These are phyloP conservation scores for Prochilodus magdalenae DNA, from an alignment of 2,113 vertebrate species.

Conservation along the genomic window DNA sequence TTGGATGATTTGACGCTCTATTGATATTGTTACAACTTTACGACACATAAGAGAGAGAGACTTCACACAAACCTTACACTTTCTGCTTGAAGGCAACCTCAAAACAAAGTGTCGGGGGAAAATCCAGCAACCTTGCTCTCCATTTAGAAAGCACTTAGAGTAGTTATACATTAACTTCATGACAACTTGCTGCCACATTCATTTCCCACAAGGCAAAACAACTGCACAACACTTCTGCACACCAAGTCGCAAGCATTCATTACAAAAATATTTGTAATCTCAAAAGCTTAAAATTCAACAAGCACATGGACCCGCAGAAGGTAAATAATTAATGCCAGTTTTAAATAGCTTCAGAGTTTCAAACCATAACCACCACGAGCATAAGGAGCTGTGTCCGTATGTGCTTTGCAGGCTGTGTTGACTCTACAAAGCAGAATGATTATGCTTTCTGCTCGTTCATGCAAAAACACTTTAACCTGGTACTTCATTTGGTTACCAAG, in stretches of 20 bases:
- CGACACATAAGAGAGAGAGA: background rate
- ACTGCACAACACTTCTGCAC: background rate
- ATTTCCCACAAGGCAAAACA: background rate
- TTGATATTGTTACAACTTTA: too few relatives aligned
- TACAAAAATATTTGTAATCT: background rate
- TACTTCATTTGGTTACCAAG: background rate
- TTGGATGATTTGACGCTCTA: too few relatives aligned
- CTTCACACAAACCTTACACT: background rate
- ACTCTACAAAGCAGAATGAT: background rate
- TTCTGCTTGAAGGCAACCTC: background rate
- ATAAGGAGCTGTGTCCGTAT: background rate
- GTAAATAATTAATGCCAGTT: constrained; percentile 2
- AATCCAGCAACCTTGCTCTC: background rate
- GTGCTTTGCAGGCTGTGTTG: background rate
- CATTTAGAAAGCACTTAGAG: background rate
- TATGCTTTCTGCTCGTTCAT: background rate
- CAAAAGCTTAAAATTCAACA: constrained; percentile 1
- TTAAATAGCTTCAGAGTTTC: background rate
- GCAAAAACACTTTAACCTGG: background rate
- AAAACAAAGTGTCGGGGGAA: too few relatives aligned
- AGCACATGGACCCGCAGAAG: background rate
- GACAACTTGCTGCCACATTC: background rate
- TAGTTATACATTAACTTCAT: background rate
- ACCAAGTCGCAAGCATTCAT: background rate
- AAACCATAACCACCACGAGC: background rate